Evolutionary conservation across 2,113 vertebrate species (phyloP).

Genomic region (Nanger granti): DNA sequence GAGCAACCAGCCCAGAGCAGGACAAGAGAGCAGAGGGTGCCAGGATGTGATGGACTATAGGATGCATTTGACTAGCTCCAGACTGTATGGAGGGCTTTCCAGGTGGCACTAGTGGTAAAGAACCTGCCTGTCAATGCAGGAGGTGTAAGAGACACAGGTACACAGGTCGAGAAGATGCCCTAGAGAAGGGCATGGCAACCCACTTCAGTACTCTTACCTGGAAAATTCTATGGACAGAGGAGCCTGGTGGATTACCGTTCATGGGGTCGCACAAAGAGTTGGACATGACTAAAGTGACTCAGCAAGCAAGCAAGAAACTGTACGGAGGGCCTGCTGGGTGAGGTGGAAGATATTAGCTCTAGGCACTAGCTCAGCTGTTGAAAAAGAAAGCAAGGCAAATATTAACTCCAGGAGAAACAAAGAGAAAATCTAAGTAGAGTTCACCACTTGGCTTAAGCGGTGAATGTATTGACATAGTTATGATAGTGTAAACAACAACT

Average conservation of each 20-base stretch:
- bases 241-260: not conserved
- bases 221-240: not conserved
- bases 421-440: not conserved
- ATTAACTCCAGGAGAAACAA: conserved; percentile 24
- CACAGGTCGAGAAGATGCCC: not conserved
- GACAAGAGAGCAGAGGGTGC: not conserved
- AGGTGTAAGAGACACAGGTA: not conserved
- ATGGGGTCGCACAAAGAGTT: not conserved
- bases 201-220: not conserved
- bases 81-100: not conserved
- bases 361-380: not conserved
- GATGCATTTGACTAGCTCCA: accelerated
- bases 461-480: not conserved
- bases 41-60: accelerated
- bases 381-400: not conserved
- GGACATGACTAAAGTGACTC: not conserved
- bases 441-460: not conserved
- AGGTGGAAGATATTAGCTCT: accelerated
- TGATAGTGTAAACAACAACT: not conserved
- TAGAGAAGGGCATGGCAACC: not conserved
- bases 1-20: not conserved
- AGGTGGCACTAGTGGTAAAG: not conserved
- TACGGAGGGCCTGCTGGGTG: not conserved
- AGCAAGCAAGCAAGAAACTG: not conserved
- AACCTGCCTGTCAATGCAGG: not conserved